Evolutionary conservation across 2,113 vertebrate species (phyloP).

Genomic region (Taurulus bubalis): DNA sequence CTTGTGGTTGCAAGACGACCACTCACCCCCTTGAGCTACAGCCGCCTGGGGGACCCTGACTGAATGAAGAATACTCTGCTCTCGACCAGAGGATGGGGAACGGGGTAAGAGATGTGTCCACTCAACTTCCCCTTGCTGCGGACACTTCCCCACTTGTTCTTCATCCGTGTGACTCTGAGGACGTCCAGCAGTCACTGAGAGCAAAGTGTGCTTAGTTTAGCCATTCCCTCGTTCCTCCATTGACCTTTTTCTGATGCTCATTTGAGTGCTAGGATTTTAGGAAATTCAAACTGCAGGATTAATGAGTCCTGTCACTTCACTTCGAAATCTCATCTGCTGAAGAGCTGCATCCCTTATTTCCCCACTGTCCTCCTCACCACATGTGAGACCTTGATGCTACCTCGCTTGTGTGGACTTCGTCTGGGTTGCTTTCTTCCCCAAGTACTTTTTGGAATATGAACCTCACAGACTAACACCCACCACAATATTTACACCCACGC

Average conservation of each 20-base stretch:
- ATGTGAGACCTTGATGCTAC: not conserved
- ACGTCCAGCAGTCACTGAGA: not conserved
- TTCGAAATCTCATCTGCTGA: not conserved
- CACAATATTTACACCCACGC: constrained; percentile 27
- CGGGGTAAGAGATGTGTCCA: not conserved
- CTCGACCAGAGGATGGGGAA: not conserved
- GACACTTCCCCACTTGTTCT: not conserved
- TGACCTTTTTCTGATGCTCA: constrained; percentile 12
- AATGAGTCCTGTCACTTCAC: not conserved
- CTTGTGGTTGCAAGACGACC: too few species aligned
- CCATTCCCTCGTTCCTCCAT: not conserved
- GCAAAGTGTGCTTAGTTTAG: not conserved
- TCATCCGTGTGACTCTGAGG: not conserved
- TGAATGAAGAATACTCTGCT: not conserved
- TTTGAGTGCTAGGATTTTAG: not conserved
- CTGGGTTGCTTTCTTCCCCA: not conserved
- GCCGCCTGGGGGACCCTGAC: not conserved
- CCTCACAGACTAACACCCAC: constrained; percentile 12
- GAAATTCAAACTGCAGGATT: constrained; percentile 8
- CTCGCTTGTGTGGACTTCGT: not conserved
- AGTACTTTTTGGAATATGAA: constrained; percentile 2
- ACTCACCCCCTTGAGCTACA: too few species aligned
- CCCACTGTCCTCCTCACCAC: not conserved
- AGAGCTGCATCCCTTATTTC: not conserved
- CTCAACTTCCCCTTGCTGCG: not conserved